A percentile compares a stretch with the other conserved stretches of the same genome.
Evolutionary conservation across 2,113 vertebrate species (phyloP).

Genomic region (Pantherophis guttatus): DNA sequence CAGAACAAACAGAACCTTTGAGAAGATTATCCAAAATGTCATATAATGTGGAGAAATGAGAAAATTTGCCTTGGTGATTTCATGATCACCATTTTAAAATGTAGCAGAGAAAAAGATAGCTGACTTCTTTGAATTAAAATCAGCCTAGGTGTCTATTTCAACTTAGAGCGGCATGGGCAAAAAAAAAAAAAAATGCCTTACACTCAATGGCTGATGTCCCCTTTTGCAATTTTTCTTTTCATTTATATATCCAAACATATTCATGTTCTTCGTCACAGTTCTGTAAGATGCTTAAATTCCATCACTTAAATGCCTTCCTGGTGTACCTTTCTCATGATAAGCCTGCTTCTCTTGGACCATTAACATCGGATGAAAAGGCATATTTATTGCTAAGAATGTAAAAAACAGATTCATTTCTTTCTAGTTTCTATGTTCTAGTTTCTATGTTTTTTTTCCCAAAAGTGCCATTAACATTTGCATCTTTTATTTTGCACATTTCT

Average conservation of each 20-base stretch:
- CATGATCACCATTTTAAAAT: neutral
- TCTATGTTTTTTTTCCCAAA: neutral
- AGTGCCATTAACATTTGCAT: neutral
- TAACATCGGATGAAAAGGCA: neutral
- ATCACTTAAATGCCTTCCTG: neutral
- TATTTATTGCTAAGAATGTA: neutral
- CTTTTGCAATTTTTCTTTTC: neutral
- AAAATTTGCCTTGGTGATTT: neutral
- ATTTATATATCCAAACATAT: neutral
- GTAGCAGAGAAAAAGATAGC: neutral
- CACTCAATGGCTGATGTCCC: neutral
- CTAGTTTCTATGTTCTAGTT: neutral
- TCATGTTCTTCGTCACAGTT: neutral
- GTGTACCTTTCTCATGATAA: neutral
- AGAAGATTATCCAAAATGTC: neutral
- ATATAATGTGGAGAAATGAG: neutral
- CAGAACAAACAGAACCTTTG: neutral
- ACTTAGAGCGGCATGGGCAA: neutral
- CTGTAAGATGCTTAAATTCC: neutral
- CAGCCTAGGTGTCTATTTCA: neutral
- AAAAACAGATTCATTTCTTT: neutral
- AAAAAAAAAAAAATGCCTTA: neutral
- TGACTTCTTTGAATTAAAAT: neutral
- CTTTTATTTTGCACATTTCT: neutral
- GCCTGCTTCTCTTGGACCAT: neutral